These are phyloP conservation scores for Otocyon megalotis DNA, from an alignment of 2,113 vertebrate genomes.

Conservation along the genomic window DNA sequence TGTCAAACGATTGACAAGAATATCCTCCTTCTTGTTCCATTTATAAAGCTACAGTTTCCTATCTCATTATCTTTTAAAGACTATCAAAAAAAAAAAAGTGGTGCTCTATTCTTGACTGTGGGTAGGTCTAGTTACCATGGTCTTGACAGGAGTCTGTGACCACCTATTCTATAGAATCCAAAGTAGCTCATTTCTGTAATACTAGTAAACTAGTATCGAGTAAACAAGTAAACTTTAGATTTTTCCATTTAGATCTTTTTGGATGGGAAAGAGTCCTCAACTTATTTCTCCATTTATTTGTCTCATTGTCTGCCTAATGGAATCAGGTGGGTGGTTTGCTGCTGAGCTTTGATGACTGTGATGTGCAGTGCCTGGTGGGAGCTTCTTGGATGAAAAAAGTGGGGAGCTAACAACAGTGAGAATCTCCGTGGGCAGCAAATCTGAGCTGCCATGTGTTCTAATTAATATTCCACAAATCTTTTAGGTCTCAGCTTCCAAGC, in stretches of 20 bases:
- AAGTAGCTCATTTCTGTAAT: neutral
- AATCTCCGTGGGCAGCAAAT: neutral
- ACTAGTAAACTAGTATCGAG: neutral
- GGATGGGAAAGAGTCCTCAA: neutral
- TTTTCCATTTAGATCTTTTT: slow-evolving; percentile 29
- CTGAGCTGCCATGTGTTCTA: neutral
- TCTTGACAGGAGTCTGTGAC: neutral
- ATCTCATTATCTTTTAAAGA: slow-evolving; percentile 41
- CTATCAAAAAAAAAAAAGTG: neutral
- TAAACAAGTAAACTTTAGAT: neutral
- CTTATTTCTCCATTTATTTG: slow-evolving; percentile 15
- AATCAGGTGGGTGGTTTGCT: slow-evolving; percentile 32
- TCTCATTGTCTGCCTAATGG: slow-evolving; percentile 27
- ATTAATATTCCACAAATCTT: neutral
- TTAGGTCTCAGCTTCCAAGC: neutral
- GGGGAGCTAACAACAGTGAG: neutral
- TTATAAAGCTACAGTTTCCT: slow-evolving; percentile 16
- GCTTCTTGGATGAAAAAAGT: neutral
- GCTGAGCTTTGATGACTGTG: neutral
- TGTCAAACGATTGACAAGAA: slow-evolving; percentile 54
- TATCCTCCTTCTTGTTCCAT: slow-evolving; percentile 26
- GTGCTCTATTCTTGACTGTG: neutral
- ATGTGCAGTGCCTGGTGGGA: neutral
- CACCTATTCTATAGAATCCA: neutral
- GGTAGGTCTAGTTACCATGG: neutral